Evolutionary conservation across 2,797 vertebrate genomes (phyloP).

Genomic region (Cossypha caffra): DNA sequence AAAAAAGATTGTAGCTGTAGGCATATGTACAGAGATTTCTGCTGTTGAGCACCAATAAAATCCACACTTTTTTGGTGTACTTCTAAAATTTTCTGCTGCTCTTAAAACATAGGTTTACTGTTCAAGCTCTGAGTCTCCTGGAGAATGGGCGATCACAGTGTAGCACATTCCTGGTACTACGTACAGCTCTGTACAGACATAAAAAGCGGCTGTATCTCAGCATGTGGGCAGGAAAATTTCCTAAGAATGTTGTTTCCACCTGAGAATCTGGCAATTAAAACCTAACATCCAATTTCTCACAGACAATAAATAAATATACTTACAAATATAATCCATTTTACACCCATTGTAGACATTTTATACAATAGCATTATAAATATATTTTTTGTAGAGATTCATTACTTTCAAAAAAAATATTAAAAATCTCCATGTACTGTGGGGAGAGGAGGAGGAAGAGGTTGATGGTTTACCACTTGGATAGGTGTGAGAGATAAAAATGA

Average conservation of each 20-base stretch:
- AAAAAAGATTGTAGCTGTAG: not conserved
- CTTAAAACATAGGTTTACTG: not conserved
- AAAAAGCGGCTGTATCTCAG: not conserved
- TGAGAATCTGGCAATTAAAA: not conserved
- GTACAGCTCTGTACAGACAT: not conserved
- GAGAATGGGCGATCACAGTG: not conserved
- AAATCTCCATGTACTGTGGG: not conserved
- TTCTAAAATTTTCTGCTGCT: not conserved
- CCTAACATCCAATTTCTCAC: not conserved
- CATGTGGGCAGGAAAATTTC: not conserved
- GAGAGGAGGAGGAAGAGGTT: not conserved
- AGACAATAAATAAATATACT: not conserved
- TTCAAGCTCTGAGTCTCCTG: not conserved
- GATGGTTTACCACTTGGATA: not conserved
- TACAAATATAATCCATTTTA: not conserved
- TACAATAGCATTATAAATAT: not conserved
- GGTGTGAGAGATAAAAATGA: not conserved
- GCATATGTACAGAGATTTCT: not conserved
- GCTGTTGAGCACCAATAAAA: not conserved
- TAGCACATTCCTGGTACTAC: not conserved
- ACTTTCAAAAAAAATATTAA: not conserved
- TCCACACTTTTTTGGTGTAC: no score
- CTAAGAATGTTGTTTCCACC: not conserved
- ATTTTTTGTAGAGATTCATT: not conserved
- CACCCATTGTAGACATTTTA: not conserved